Evolutionary conservation across 2,797 vertebrate genomes (phyloP).

Genomic region (Antennarius maculatus): DNA sequence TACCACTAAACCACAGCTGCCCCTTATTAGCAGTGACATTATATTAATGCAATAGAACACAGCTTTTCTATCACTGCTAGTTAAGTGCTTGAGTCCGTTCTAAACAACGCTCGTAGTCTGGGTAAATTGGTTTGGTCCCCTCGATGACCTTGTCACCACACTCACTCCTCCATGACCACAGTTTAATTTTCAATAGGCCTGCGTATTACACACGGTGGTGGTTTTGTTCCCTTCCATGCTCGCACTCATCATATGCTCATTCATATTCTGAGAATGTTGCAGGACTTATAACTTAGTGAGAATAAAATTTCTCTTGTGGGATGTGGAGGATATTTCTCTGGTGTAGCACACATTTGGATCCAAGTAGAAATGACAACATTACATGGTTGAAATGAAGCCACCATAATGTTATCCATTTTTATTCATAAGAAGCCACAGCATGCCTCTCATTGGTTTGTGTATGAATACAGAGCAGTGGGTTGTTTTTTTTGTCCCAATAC

Average conservation of each 20-base stretch:
- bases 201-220: slow-evolving; percentile 53
- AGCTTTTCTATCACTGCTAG: slow-evolving; percentile 20
- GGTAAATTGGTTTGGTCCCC: slow-evolving; percentile 53
- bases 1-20: too few relatives aligned
- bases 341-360: slow-evolving; percentile 47
- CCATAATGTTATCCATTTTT: slow-evolving; percentile 71
- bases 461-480: slow-evolving; percentile 37
- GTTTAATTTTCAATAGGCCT: slow-evolving; percentile 67
- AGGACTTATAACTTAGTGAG: slow-evolving; percentile 58
- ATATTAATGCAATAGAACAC: slow-evolving; percentile 38
- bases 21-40: slow-evolving; percentile 42
- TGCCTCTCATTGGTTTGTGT: slow-evolving; percentile 55
- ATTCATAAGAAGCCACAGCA: slow-evolving; percentile 66
- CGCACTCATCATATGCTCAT: slow-evolving; percentile 37
- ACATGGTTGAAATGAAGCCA: slow-evolving; percentile 70
- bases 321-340: slow-evolving; percentile 67
- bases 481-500: slow-evolving; percentile 55
- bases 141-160: slow-evolving; percentile 61
- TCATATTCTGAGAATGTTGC: slow-evolving; percentile 66
- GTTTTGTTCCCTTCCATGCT: slow-evolving; percentile 59
- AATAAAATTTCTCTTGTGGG: slow-evolving; percentile 72
- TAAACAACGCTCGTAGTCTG: slow-evolving; percentile 26
- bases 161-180: slow-evolving; percentile 54
- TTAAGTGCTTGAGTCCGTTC: slow-evolving; percentile 43
- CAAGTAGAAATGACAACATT: slow-evolving; percentile 70